phyloP scores from a whole-genome alignment of 2,797 vertebrate genomes.

The Poecile montanus region DNA sequence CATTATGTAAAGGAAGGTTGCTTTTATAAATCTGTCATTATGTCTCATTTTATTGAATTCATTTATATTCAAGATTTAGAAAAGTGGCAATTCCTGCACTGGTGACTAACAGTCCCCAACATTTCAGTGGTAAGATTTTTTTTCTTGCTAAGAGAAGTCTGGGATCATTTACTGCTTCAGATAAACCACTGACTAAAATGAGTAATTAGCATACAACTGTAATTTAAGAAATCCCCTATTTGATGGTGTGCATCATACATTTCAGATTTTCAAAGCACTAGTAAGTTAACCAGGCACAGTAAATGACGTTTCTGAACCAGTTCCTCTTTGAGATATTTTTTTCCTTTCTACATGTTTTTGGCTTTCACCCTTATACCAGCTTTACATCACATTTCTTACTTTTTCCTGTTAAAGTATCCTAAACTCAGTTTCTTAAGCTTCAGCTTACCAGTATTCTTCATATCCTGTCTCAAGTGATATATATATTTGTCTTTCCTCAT shows the following conservation, averaged over 20 bases:
- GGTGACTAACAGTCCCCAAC: constrained; percentile 72
- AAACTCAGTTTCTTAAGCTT: neutral
- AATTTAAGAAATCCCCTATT: constrained; percentile 73
- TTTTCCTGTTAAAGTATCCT: neutral
- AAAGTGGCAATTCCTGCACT: constrained; percentile 66
- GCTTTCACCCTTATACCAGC: neutral
- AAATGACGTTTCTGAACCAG: constrained; percentile 43
- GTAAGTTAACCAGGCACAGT: constrained; percentile 65
- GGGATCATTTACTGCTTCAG: constrained; percentile 74
- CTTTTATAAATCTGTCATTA: constrained; percentile 79
- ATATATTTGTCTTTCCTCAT: neutral
- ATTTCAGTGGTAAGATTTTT: constrained; percentile 54
- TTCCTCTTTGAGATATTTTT: constrained; percentile 29
- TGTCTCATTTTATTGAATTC: constrained; percentile 76
- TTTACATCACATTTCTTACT: neutral
- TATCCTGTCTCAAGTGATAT: neutral
- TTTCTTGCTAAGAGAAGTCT: constrained; percentile 67
- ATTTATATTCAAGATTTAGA: constrained; percentile 73
- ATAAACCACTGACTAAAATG: constrained; percentile 68
- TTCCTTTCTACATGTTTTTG: constrained; percentile 5
- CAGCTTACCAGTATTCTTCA: neutral
- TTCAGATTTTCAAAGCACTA: constrained; percentile 66
- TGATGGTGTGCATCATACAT: constrained; percentile 69
- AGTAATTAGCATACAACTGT: constrained; percentile 77
- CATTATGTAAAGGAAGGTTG: constrained; percentile 74